Evolutionary conservation across 2,888 invertebrate genomes (phyloP), one percentile per base, ranked within the genome.

Genomic region (Cryptophagus acutangulus): DNA sequence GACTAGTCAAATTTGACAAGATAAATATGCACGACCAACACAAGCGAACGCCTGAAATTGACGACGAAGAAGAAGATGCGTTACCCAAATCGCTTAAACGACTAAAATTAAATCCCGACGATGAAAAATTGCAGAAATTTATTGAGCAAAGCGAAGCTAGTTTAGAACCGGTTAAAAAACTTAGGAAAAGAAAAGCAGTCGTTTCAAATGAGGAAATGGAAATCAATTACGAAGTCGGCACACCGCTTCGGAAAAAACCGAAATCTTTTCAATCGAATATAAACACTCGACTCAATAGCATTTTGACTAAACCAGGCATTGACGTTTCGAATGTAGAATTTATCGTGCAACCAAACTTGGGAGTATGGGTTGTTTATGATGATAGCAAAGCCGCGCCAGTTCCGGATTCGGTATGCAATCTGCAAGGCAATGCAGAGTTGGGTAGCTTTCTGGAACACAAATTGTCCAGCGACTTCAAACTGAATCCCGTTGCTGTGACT

Each of bases 1-100:
- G 62, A 4, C 43, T 69, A 17, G 55, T 63, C 0, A 62, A 65
- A 45, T 67, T 69, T 45, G 69, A 70, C 33, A 51, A 65, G 30
- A 59, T 63, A 36, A 38, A 67, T 10, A 44, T 57, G 33, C 50
- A 45, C 2, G 72, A 53, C 65, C 70, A 57, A 61, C 66, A 40
- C 51, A 65, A 50, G 46, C 55, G 51, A 25, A 50, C 47, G 28
- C 36, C 20, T 8, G 6, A 6, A 8, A 20, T n/a, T 13, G n/a
- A n/a, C n/a, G n/a, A n/a, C n/a, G 26, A n/a, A 26, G 12, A 15
- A 20, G 24, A 39, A 39, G 1, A 40, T 17, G 25, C 25, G 14
- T n/a, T n/a, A n/a, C n/a, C 4, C 15, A 8, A 17, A 28, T 28
- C 14, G 28, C 25, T 15, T 30, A 18, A 20, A 17, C 14, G 14